Evolutionary conservation across 2,113 vertebrate species (phyloP), one percentile per base, ranked within the genome.

Genomic region (Dolichallabes microphthalmus): DNA sequence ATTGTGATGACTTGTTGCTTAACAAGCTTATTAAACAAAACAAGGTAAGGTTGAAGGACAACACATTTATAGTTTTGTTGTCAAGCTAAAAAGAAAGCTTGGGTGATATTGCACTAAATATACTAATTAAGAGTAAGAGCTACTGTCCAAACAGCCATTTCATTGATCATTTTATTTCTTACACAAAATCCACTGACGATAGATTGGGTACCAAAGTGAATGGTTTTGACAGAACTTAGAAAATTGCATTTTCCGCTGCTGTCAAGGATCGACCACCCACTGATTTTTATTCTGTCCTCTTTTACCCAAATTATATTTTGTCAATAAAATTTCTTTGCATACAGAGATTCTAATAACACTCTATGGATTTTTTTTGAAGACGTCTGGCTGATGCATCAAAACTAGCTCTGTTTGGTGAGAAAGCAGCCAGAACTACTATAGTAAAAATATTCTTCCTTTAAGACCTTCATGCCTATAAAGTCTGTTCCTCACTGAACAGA

Each of bases 401-500:
- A 66, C 27, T 3, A 53, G 25, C 55, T 57, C 52, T 73, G 14
- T 45, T 39, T n/a, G 11, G 35, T 30, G 39, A 75, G 69, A 75
- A 68, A 57, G 60, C 45, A 55, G 14, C 52, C 30, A 85, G 30
- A 71, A 63, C 20, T 68, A 64, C 17, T 76, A 85, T 71, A 52
- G 68, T 80, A 55, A 71, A 85, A 81, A 73, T 53, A 45, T 73
- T 73, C 55, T 64, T 82, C 60, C 30, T n/a, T 32, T 71, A n/a
- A 71, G 50, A 50, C n/a, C 74, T 76, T 84, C 53, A 61, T 80
- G 80, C 73, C 88, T 63, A 58, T 60, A 64, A 88, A 85, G 71
- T 15, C 84, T 82, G 71, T 86, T 76, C 15, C 71, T 86, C 63
- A 25, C 63, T 73, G 79, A 82, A 66, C 76, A 86, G 80, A 84